These are phyloP conservation scores for Terebella lapidaria DNA, from an alignment of 2,888 invertebrate species.

Conservation along the genomic window DNA sequence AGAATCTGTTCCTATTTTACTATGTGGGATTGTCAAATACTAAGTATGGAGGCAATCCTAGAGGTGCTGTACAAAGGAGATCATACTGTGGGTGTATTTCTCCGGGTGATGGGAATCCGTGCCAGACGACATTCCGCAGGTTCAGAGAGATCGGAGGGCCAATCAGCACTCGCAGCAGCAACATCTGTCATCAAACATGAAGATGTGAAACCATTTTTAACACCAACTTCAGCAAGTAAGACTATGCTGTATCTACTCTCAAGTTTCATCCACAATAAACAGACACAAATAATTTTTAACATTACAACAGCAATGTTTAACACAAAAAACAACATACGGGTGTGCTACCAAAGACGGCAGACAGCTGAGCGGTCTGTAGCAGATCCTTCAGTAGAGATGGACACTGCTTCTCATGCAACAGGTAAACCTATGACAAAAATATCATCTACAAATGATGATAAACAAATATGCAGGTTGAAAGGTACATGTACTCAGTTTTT, in stretches of 20 bases:
- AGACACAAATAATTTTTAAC: background rate
- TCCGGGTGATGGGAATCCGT: conserved; percentile 55
- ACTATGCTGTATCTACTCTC: too few relatives aligned
- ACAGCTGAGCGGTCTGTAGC: conserved; percentile 49
- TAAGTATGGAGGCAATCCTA: too few relatives aligned
- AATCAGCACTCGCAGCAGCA: conserved; percentile 54
- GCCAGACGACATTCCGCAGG: conserved; percentile 59
- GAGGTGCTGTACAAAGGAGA: too few relatives aligned
- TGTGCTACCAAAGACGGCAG: conserved; percentile 45
- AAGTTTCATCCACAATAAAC: too few relatives aligned
- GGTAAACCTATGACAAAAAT: conserved; percentile 29
- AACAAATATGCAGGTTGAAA: too few relatives aligned
- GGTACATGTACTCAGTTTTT: too few relatives aligned
- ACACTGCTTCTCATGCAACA: conserved; percentile 29
- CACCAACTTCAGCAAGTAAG: too few relatives aligned
- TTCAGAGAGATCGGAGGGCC: conserved; percentile 58
- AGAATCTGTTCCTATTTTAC: too few relatives aligned
- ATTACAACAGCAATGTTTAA: background rate
- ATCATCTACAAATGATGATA: background rate
- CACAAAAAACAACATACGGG: background rate
- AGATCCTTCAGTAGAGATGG: conserved; percentile 57
- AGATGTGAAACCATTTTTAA: background rate
- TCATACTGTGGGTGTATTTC: conserved; percentile 53
- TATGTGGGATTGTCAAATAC: too few relatives aligned
- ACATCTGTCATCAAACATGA: background rate